Evolutionary conservation across 2,888 invertebrate genomes (phyloP), one percentile per base, ranked within the genome.

Genomic region (Miltochrista miniata): DNA sequence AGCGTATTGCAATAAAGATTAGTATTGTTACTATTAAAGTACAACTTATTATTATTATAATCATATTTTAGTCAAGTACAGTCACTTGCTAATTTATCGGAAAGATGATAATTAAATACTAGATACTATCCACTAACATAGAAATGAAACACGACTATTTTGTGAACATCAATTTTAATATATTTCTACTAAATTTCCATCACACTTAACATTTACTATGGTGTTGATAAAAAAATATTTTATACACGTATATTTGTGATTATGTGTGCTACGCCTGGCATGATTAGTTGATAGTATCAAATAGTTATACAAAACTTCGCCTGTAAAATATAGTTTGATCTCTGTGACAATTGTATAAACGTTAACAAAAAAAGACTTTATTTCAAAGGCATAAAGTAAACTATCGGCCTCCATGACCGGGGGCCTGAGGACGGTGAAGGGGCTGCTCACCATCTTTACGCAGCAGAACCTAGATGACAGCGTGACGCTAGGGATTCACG

Each of bases 1-100:
- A 71, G 73, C 73, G 24, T 62, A 68, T 67, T 59, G 70, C 62
- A 61, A 64, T n/a, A n/a, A n/a, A n/a, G n/a, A n/a, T n/a, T n/a
- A n/a, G n/a, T n/a, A n/a, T n/a, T n/a, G n/a, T n/a, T n/a, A n/a
- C n/a, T n/a, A n/a, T n/a, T n/a, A n/a, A n/a, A n/a, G n/a, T n/a
- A n/a, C n/a, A 58, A 61, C 50, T 59, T 53, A 57, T 46, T 56
- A 51, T 14, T 37, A 50, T 47, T 55, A 52, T 34, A 50, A 54
- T 58, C 54, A 57, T 49, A 59, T 54, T 51, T 48, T 39, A 41
- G 54, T 56, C 64, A 45, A 44, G 48, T 24, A 56, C 67, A 64
- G 68, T 60, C 61, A 72, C 62, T 70, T 62, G 68, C 63, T 59
- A 49, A 47, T 42, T 11, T 44, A 35, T 50, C 46, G 42, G 48